Conservation (phyloP, 2,113 vertebrate genomes). For the cat (Felis catus) region F.catus_Fca126_mat1.0 CM031415.1:170213001-170213500, state of each 20-base stretch:
- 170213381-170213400: background rate
- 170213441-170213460: background rate
- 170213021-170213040: background rate
- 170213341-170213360: background rate
- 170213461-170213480: background rate
- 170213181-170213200: background rate
- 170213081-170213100: constrained; percentile 8
- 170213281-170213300: background rate
- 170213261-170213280: background rate
- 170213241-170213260: background rate
- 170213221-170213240: constrained; percentile 1
- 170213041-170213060: background rate
- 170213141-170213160: background rate
- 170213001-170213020: background rate
- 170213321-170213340: background rate
- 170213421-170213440: background rate
- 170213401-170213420: background rate
- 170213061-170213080: background rate
- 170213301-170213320: background rate
- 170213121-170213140: background rate
- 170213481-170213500: constrained; percentile 4
- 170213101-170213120: background rate
- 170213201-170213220: background rate
- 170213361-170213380: background rate
- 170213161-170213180: background rate